Percentiles rank a stretch among this genome's conserved stretches.
phyloP scores from a whole-genome alignment of 2,888 invertebrate genomes.

The Noctua comes region DNA sequence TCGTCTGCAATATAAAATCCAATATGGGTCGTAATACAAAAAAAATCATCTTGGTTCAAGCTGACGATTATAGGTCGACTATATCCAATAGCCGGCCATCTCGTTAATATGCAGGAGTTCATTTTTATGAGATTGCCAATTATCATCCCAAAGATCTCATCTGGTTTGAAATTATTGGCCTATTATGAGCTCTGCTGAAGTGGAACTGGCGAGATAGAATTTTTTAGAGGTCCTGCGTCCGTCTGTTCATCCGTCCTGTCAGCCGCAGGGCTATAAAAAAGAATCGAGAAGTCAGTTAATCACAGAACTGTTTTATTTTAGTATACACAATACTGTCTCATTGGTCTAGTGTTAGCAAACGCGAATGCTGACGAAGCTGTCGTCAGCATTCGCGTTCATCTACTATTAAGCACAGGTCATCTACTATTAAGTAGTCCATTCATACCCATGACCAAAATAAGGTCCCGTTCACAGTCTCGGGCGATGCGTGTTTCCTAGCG shows the following conservation, averaged over 20 bases:
- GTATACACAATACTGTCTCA: neutral
- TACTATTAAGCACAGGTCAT: neutral
- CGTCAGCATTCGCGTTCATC: neutral
- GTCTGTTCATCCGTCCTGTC: neutral
- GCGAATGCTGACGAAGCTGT: neutral
- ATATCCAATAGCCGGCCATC: neutral
- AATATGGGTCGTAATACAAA: neutral
- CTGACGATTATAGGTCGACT: neutral
- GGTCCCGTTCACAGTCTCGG: neutral
- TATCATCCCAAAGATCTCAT: conserved; percentile 9
- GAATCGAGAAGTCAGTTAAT: neutral
- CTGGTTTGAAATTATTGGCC: neutral
- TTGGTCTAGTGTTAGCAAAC: neutral
- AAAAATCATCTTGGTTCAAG: neutral
- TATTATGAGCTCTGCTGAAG: conserved; percentile 6
- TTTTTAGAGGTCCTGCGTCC: neutral
- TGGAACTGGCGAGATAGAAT: neutral
- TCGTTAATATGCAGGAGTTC: conserved; percentile 8
- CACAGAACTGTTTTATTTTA: too few species aligned
- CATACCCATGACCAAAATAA: neutral
- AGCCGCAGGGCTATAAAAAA: neutral
- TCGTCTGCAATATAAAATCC: neutral
- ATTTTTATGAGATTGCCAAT: conserved; percentile 16
- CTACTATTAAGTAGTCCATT: neutral
- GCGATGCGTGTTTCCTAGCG: neutral